A percentile compares a stretch with the other conserved stretches of the same genome.
These are phyloP conservation scores for Amphipyra tragopoginis DNA, from an alignment of 2,888 invertebrate species.

Conservation along the genomic window DNA sequence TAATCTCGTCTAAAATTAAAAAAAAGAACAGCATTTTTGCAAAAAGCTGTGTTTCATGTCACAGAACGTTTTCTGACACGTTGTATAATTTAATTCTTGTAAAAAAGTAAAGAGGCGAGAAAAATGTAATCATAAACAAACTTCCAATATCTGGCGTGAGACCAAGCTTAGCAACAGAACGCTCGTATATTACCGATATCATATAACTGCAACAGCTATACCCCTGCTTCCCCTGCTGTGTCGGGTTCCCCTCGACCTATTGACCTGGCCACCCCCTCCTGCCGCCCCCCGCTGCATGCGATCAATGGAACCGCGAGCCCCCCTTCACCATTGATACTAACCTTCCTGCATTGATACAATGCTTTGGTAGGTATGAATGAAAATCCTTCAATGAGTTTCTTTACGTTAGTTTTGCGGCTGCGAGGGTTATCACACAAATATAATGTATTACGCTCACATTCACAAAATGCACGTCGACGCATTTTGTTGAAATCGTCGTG, in stretches of 20 bases:
- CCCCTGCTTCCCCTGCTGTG: constrained; percentile 49
- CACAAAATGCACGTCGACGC: constrained; percentile 25
- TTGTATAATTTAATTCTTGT: constrained; percentile 64
- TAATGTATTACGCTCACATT: constrained; percentile 37
- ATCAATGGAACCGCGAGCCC: constrained; percentile 79
- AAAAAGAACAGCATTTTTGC: constrained; percentile 49
- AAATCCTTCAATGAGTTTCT: constrained; percentile 60
- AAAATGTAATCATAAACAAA: constrained; percentile 66
- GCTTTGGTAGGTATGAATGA: constrained; percentile 73
- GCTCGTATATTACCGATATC: constrained; percentile 52
- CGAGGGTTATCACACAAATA: constrained; percentile 43
- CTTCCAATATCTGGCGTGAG: constrained; percentile 61
- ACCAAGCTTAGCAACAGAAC: constrained; percentile 57
- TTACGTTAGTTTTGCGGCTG: constrained; percentile 49
- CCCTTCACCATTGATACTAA: constrained; percentile 70
- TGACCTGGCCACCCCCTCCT: constrained; percentile 72
- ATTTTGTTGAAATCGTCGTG: constrained; percentile 53
- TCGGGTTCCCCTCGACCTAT: constrained; percentile 75
- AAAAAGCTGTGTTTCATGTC: constrained; percentile 63
- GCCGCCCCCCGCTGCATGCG: constrained; percentile 68
- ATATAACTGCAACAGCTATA: constrained; percentile 55
- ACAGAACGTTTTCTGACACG: constrained; percentile 62
- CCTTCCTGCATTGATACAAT: constrained; percentile 70
- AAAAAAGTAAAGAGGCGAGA: constrained; percentile 62
- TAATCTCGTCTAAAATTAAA: constrained; percentile 51